Evolutionary conservation across 2,888 invertebrate species (phyloP), one percentile per base, ranked within the genome.

Genomic region (Apamea crenata): DNA sequence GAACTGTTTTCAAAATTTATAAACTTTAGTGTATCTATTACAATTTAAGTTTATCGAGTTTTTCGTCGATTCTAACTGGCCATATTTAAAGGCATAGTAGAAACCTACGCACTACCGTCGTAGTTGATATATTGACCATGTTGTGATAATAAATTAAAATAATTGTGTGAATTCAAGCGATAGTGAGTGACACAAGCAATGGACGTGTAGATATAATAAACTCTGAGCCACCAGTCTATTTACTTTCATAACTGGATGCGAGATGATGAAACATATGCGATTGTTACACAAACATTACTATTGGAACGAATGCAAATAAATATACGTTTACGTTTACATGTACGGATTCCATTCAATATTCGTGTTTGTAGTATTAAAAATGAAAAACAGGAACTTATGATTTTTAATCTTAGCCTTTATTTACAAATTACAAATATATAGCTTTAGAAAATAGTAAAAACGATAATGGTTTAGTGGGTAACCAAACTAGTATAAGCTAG

Each of bases 211-310:
- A 59, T 44, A 73, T 59, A 44, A 70, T 65, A 71, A 32, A 67
- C 63, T 74, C 21, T 71, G 25, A 44, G 74, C 8, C 7, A 72
- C 29, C 29, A 53, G n/a, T 21, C 10, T n/a, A 61, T 69, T 73
- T 68, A 68, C 59, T 72, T 81, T 61, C 71, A 63, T 65, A 83
- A 81, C 77, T 72, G 32, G 65, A 78, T 56, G 32, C 40, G 6
- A 67, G 21, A 83, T 74, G 72, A 73, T 66, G 78, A 84, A 84
- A 78, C 47, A 25, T 63, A 16, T 32, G 16, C 25, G 61, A 74
- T 81, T 65, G 67, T 81, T 77, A 70, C 53, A 67, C 36, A 63
- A 53, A 66, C 32, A 18, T 25, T 50, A 32, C 25, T 47, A 50
- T 74, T 74, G 25, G 40, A 74, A 16, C 18, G 7, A 66, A 65